Evolutionary conservation across 2,888 invertebrate genomes (phyloP).

Genomic region (Helleia helle): DNA sequence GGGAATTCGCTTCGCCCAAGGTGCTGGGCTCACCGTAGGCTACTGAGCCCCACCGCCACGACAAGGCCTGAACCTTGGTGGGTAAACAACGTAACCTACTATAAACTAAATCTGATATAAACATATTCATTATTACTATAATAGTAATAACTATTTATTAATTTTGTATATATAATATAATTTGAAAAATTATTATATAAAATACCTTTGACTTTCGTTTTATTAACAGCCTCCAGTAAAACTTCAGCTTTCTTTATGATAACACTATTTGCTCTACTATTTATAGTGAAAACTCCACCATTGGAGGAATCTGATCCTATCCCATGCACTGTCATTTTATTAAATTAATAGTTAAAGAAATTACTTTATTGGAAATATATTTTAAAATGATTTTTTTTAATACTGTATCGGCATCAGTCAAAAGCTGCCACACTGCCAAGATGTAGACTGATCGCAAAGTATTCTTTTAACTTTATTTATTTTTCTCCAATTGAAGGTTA

Average conservation of each 20-base stretch:
- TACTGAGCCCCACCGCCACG: no score
- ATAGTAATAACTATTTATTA: no score
- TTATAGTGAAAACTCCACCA: constrained; percentile 42
- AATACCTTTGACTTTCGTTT: constrained; percentile 5
- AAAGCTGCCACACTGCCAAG: neutral
- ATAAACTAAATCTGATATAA: no score
- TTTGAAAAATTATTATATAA: neutral
- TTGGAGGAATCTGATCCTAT: constrained; percentile 42
- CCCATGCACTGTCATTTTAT: constrained; percentile 44
- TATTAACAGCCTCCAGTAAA: constrained; percentile 49
- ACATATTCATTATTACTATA: no score
- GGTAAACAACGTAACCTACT: no score
- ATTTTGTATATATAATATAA: no score
- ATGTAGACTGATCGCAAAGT: neutral
- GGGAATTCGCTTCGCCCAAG: no score
- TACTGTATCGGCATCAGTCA: neutral
- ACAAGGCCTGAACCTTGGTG: no score
- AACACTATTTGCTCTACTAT: constrained; percentile 35
- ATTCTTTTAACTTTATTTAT: neutral
- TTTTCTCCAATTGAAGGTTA: neutral
- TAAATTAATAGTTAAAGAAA: no score
- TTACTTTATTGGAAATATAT: no score
- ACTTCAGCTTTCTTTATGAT: constrained; percentile 54
- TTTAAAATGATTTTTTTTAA: no score
- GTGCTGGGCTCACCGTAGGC: no score